These are phyloP conservation scores for Mastomys natalensis DNA, from an alignment of 2,113 vertebrate genomes.

Conservation along the genomic window DNA sequence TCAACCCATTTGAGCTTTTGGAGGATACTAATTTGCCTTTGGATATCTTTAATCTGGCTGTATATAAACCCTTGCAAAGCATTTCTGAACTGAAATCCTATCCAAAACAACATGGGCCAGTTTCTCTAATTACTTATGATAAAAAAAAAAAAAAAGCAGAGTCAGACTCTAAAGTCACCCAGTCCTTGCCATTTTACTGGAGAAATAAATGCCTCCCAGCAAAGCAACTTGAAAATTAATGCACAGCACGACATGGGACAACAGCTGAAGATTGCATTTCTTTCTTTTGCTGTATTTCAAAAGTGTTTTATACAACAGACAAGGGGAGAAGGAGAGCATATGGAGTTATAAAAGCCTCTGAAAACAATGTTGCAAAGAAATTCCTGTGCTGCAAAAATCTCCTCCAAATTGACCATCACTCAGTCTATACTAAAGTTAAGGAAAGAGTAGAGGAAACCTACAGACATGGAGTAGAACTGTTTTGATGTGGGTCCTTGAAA, in stretches of 20 bases:
- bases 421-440: neutral
- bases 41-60: slow-evolving; percentile 67
- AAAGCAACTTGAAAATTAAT: slow-evolving; percentile 63
- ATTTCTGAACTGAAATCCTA: slow-evolving; percentile 72
- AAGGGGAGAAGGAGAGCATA: neutral
- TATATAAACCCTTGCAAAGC: slow-evolving; percentile 55
- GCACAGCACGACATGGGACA: neutral
- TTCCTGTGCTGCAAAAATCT: neutral
- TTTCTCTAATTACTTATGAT: slow-evolving; percentile 81
- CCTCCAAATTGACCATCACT: slow-evolving; percentile 48
- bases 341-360: slow-evolving; percentile 53
- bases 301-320: slow-evolving; percentile 40
- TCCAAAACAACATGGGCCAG: slow-evolving; percentile 77
- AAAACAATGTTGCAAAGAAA: slow-evolving; percentile 61
- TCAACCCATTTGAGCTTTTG: slow-evolving; percentile 77
- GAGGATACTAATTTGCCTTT: slow-evolving; percentile 75
- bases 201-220: slow-evolving; percentile 53
- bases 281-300: slow-evolving; percentile 53
- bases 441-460: neutral
- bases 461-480: neutral
- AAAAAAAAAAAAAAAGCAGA: slow-evolving; percentile 72
- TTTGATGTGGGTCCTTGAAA: slow-evolving; percentile 8
- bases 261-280: slow-evolving; percentile 12
- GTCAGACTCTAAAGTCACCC: slow-evolving; percentile 66
- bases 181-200: slow-evolving; percentile 55